A percentile compares a stretch with the other conserved stretches of the same genome.
Conservation (phyloP, 2,888 invertebrate species). For the Rutpela maculata region DNA sequence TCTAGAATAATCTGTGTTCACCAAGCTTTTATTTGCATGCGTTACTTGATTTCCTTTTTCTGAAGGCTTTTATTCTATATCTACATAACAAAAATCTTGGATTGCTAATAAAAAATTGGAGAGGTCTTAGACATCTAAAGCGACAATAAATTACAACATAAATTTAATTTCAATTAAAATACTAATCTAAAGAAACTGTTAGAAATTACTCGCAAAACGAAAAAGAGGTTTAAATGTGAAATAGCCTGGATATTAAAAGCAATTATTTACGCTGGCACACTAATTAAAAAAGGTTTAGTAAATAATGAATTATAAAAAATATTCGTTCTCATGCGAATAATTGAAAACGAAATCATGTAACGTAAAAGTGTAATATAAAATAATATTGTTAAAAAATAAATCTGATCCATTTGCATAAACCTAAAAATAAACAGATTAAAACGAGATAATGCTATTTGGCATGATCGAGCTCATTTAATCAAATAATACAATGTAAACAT, state of each 20-base stretch:
- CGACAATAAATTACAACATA: no score
- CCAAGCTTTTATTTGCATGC: no score
- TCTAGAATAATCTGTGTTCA: no score
- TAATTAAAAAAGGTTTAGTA: neutral
- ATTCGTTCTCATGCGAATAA: neutral
- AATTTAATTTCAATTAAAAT: neutral
- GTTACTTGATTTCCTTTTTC: no score
- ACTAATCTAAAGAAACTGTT: neutral
- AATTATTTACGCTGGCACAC: neutral
- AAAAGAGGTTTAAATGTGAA: neutral
- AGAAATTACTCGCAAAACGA: neutral
- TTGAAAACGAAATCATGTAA: neutral
- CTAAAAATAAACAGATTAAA: constrained; percentile 40
- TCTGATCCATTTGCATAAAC: constrained; percentile 31
- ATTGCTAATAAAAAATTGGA: no score
- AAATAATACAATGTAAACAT: constrained; percentile 40
- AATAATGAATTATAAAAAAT: neutral
- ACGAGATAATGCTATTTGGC: constrained; percentile 35
- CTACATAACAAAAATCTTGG: no score
- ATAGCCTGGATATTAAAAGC: neutral
- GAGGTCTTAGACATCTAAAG: no score
- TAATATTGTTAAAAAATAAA: constrained; percentile 14
- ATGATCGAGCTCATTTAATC: constrained; percentile 36
- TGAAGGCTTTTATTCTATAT: no score
- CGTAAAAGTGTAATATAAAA: neutral